These are phyloP conservation scores for Colistium nudipinnis DNA, from an alignment of 2,113 vertebrate species.

Conservation along the genomic window DNA sequence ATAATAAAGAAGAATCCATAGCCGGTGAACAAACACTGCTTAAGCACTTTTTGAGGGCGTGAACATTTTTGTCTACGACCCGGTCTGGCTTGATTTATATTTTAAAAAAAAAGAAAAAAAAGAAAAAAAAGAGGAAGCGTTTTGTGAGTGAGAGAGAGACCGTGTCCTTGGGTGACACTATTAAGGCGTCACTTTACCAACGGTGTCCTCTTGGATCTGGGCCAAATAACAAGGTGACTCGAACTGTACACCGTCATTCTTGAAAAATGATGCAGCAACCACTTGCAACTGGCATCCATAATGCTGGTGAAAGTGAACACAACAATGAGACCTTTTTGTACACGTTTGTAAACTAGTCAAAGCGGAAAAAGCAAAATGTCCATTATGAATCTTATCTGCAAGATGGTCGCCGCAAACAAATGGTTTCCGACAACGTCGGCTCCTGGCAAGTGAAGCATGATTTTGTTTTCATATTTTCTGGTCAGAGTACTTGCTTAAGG, in stretches of 20 bases:
- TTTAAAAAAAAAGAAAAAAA: slow-evolving; percentile 46
- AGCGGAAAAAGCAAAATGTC: not conserved
- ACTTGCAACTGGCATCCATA: not conserved
- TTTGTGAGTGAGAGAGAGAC: slow-evolving; percentile 33
- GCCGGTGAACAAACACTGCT: slow-evolving; percentile 13
- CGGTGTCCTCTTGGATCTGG: slow-evolving; percentile 57
- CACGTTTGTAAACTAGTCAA: not conserved
- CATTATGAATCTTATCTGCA: not conserved
- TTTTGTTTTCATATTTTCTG: not conserved
- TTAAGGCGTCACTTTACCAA: slow-evolving; percentile 61
- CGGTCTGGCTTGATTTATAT: slow-evolving; percentile 39
- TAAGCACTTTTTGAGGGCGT: slow-evolving; percentile 18
- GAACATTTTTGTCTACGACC: slow-evolving; percentile 17
- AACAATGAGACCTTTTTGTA: not conserved
- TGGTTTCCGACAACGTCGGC: not conserved
- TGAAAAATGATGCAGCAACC: not conserved
- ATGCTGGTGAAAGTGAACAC: too few relatives aligned
- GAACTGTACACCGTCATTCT: slow-evolving; percentile 13
- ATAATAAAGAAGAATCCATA: slow-evolving; percentile 55
- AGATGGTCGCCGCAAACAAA: not conserved
- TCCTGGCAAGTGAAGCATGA: not conserved
- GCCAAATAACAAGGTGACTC: slow-evolving; percentile 72
- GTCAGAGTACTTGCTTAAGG: slow-evolving; percentile 1
- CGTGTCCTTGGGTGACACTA: slow-evolving; percentile 47
- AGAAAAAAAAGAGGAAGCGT: slow-evolving; percentile 44